A percentile compares a stretch with the other conserved stretches of the same genome.
These are phyloP conservation scores for Acanthococcus lagerstroemiae DNA, from an alignment of 2,888 invertebrate species.

Conservation along the genomic window DNA sequence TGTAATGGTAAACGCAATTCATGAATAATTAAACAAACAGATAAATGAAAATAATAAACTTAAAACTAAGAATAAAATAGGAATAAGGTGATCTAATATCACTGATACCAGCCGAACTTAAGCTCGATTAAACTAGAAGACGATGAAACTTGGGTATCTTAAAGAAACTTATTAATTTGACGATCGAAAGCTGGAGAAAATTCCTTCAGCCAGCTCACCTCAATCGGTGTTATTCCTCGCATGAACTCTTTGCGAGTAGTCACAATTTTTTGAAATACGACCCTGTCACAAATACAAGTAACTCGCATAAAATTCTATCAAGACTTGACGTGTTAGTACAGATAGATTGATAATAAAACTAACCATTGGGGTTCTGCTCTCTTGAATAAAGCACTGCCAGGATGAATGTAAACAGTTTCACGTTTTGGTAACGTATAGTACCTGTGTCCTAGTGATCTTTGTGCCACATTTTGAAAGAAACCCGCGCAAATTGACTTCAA, in stretches of 20 bases:
- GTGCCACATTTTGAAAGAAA: slow-evolving; percentile 20
- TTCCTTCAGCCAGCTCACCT: slow-evolving; percentile 4
- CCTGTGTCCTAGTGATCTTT: not conserved
- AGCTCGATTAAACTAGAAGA: no score
- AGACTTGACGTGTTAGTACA: not conserved
- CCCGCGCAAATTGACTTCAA: slow-evolving; percentile 18
- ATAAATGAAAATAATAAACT: no score
- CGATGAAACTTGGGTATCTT: no score
- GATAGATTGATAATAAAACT: not conserved
- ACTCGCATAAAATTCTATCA: not conserved
- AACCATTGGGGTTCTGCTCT: not conserved
- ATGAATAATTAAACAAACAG: no score
- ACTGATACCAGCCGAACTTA: no score
- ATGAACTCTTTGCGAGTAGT: slow-evolving; percentile 1
- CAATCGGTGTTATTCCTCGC: slow-evolving; percentile 7
- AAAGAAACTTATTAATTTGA: no score
- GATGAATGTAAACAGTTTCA: slow-evolving; percentile 11
- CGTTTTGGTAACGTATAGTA: slow-evolving; percentile 2
- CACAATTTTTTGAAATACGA: slow-evolving; percentile 4
- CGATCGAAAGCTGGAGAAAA: slow-evolving; percentile 13
- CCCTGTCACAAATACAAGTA: not conserved
- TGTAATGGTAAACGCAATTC: no score
- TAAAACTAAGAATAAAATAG: no score
- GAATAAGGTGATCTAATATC: no score
- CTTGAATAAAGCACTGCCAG: slow-evolving; percentile 9